Percentiles rank a stretch among this genome's conserved stretches.
These are phyloP conservation scores for Scophthalmus maximus DNA, from an alignment of 2,113 vertebrate genomes.

Conservation along the genomic window DNA sequence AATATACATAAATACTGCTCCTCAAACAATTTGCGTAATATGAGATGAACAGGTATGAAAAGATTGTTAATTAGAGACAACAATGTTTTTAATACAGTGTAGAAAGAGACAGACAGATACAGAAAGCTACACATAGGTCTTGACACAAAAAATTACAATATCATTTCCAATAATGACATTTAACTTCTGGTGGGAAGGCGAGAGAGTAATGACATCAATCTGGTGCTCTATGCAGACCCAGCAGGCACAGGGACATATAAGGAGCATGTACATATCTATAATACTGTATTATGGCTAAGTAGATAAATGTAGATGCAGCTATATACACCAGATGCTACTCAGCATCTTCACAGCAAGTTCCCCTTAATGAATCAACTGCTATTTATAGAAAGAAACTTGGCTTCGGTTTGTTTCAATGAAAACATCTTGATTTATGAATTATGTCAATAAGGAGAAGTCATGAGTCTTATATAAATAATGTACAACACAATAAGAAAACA, in stretches of 20 bases:
- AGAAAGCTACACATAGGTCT: conserved; percentile 76
- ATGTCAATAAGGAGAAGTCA: conserved; percentile 40
- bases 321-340: conserved; percentile 83
- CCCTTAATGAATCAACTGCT: conserved; percentile 78
- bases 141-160: conserved; percentile 74
- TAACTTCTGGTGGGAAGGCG: conserved; percentile 77
- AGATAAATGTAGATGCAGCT: conserved; percentile 80
- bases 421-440: conserved; percentile 44
- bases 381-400: conserved; percentile 77
- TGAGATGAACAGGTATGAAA: conserved; percentile 81
- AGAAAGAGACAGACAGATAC: conserved; percentile 78
- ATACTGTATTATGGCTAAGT: conserved; percentile 85
- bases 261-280: conserved; percentile 80
- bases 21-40: conserved; percentile 56
- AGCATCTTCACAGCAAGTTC: conserved; percentile 79
- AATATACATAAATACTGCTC: conserved; percentile 74
- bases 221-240: conserved; percentile 78
- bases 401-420: conserved; percentile 68
- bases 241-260: conserved; percentile 81
- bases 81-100: conserved; percentile 81
- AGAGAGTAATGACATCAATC: conserved; percentile 77
- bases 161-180: conserved; percentile 73
- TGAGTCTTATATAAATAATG: conserved; percentile 44
- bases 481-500: conserved; percentile 44
- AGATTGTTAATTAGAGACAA: conserved; percentile 74